A percentile compares a stretch with the other conserved stretches of the same genome.
These are phyloP conservation scores for Endotricha flammealis DNA, from an alignment of 2,888 invertebrate genomes.

Conservation along the genomic window DNA sequence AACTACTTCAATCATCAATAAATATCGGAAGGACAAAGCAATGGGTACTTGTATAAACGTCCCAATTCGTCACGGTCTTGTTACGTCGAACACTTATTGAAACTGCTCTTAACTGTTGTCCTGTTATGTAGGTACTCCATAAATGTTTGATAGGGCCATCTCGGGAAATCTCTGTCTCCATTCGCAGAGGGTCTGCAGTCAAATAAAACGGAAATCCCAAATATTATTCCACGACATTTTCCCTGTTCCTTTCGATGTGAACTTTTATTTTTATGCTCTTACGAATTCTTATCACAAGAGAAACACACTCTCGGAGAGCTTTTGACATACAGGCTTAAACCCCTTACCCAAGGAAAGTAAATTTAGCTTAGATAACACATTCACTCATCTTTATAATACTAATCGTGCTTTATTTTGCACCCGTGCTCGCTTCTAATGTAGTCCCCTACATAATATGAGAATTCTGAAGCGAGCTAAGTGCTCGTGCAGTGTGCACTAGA, in stretches of 20 bases:
- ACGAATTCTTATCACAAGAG: constrained; percentile 74
- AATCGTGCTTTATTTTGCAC: constrained; percentile 1
- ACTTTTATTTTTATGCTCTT: constrained; percentile 77
- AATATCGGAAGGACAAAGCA: constrained; percentile 6
- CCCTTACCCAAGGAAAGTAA: constrained; percentile 52
- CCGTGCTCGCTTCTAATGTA: constrained; percentile 1
- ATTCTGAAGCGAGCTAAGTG: constrained; percentile 25
- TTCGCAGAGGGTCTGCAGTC: constrained; percentile 74
- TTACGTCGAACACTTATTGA: constrained; percentile 70
- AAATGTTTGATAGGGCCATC: constrained; percentile 78
- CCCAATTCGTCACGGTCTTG: constrained; percentile 35
- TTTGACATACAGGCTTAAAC: constrained; percentile 70
- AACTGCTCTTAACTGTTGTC: constrained; percentile 75
- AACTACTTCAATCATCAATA: neutral
- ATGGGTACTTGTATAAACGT: constrained; percentile 16
- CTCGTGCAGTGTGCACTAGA: constrained; percentile 40
- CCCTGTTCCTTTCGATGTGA: constrained; percentile 72
- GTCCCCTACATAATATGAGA: constrained; percentile 1
- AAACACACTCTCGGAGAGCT: constrained; percentile 68
- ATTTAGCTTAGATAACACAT: constrained; percentile 51
- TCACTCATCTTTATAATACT: constrained; percentile 16
- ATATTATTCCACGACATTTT: constrained; percentile 76
- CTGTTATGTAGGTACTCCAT: constrained; percentile 77
- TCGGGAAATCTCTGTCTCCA: constrained; percentile 77
- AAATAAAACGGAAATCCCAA: constrained; percentile 77